Evolutionary conservation across 1,140 invertebrate genomes (phyloP), one percentile per base, ranked within the genome.

Genomic region (Caenorhabditis inopinata): DNA sequence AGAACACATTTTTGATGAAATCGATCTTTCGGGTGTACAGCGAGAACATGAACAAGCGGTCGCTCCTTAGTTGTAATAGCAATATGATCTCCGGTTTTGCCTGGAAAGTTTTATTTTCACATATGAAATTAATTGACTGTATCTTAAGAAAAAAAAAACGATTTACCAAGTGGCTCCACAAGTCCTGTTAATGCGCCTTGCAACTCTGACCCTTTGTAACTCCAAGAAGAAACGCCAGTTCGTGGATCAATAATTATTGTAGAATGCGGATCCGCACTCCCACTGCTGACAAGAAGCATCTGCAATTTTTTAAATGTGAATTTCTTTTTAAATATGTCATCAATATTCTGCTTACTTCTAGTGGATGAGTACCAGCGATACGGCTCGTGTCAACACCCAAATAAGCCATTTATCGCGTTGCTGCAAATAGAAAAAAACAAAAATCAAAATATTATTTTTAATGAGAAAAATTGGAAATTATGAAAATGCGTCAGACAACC

Each of bases 141-240:
- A 18, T 5, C 11, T 3, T n/a, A 0, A 7, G 16, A 53, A 53
- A 21, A 2, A 11, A 49, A 51, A 53, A 51, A 46, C 25, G 14
- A 7, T 42, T 47, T 21, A 81, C 82, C 82, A 1, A 83, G 45
- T 7, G 79, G 75, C 23, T 84, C 42, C 4, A 77, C 78, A n/a
- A 35, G 47, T 25, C 82, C 78, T 35, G 62, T 51, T 18, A 51
- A 58, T 2, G 79, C 78, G 18, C 82, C 82, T 77, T 83, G 79
- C 5, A 83, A 46, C 42, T 83, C 78, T 16, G 42, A 47, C 27
- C 82, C 82, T 74, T 83, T 83, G 38, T 81, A 76, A 73, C 51
- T 76, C 82, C 82, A 83, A 3, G 82, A 45, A 6, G 82, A 83
- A 21, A 76, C 74, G 9, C 82, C 82, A 11, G 82, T 83, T 29